Base-by-base conservation (phyloP, 2,113 vertebrate genomes). In the Eptesicus fuscus region DNA sequence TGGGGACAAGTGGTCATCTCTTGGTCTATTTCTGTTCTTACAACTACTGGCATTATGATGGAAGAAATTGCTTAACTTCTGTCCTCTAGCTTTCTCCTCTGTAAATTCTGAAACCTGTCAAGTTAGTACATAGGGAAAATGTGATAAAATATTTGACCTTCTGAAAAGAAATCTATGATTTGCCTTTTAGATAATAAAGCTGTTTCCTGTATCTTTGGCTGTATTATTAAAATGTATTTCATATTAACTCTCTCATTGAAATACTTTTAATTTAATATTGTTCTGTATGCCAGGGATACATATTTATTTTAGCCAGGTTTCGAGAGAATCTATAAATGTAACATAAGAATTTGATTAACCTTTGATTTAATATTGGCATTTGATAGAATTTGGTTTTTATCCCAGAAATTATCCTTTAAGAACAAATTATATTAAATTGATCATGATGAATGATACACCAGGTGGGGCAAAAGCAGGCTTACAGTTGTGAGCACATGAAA, bases 231-330 rank as follows among this genome's bases (percentile, higher is more conserved):
- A 78, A 90, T 86, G 25, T 93, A 32, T 3, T 94, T 94, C 70
- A 90, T 59, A 67, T 85, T 91, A 93, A 97, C 69, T 93, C 56
- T 94, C 42, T 96, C 16, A 71, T 32, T 83, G 78, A 88, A 88
- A 73, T 93, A 44, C 83, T 94, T 95, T 83, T 9, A 83, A 73
- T 85, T 95, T 78, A 93, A 70, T 53, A 70, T 88, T 93, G 59
- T 85, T 83, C 56, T 85, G 1, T 91, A 59, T 92, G 25, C 23
- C 77, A 71, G 69, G 42, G 74, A 42, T 95, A 65, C 42, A 11
- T 82, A 49, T 76, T 69, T 96, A 65, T 85, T 83, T 91, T 90
- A 78, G 47, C 53, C 47, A 53, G 8, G 2, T 87, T 96, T 95
- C 7, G 63, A 82, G 61, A 93, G 51, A 83, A 61, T 71, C 37